Evolutionary conservation across 2,888 invertebrate species (phyloP).

Genomic region (Pandemis cinnamomeana): DNA sequence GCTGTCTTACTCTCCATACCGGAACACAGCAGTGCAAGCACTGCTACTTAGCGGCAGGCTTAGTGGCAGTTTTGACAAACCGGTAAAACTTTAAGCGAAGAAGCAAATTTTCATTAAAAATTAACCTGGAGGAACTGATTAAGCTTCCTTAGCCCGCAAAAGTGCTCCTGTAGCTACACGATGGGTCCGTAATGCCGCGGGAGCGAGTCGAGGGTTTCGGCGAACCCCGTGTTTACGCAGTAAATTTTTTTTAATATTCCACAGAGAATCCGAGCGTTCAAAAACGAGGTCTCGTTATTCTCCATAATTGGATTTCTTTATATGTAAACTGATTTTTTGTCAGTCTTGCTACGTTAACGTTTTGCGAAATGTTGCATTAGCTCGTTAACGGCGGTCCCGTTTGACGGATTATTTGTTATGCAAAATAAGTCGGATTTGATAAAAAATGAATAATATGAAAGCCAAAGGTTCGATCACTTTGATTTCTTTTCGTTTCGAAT

Average conservation of each 20-base stretch:
- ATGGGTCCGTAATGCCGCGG: slow-evolving; percentile 41
- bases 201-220: slow-evolving; percentile 44
- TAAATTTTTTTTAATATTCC: slow-evolving; percentile 54
- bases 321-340: slow-evolving; percentile 53
- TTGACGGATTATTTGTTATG: slow-evolving; percentile 18
- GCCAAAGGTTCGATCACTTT: background rate
- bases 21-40: too few relatives aligned
- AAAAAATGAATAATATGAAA: slow-evolving; percentile 7
- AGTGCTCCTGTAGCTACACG: slow-evolving; percentile 37
- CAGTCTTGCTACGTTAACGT: slow-evolving; percentile 40
- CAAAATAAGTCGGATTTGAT: slow-evolving; percentile 3
- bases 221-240: slow-evolving; percentile 55
- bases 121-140: background rate
- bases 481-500: background rate
- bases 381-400: slow-evolving; percentile 25
- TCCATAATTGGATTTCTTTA: slow-evolving; percentile 58
- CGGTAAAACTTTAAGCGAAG: background rate
- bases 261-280: slow-evolving; percentile 58
- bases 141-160: slow-evolving; percentile 25
- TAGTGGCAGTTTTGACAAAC: too few relatives aligned
- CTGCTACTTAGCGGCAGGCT: too few relatives aligned
- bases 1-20: too few relatives aligned
- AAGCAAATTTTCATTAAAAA: background rate
- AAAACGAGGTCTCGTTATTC: slow-evolving; percentile 60
- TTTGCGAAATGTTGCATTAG: slow-evolving; percentile 27